Evolutionary conservation across 2,113 vertebrate species (phyloP).

Genomic region (Saguinus midas): DNA sequence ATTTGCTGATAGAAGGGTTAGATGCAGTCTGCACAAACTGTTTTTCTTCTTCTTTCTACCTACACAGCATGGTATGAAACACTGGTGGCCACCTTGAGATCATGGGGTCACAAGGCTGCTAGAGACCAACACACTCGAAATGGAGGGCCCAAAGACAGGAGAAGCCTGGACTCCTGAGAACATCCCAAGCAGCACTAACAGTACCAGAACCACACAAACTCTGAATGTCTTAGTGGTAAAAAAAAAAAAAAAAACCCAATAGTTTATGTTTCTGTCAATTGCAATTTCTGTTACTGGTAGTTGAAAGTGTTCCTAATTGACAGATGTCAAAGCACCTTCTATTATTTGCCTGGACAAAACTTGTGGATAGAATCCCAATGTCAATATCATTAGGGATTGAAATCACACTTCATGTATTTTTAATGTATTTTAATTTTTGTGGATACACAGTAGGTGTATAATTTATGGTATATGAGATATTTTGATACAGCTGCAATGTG

Average conservation of each 20-base stretch:
- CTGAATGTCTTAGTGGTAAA: neutral
- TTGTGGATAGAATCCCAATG: neutral
- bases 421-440: no score
- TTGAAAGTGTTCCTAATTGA: neutral
- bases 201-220: neutral
- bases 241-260: constrained; percentile 3
- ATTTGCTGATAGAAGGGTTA: neutral
- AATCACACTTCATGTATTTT: neutral
- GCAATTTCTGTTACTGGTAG: neutral
- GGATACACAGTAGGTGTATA: no score
- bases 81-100: neutral
- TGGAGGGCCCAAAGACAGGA: neutral
- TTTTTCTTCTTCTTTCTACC: neutral
- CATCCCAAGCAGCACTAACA: neutral
- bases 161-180: neutral
- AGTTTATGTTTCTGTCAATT: neutral
- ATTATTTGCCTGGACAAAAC: neutral
- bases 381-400: neutral
- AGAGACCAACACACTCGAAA: neutral
- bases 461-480: no score
- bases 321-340: neutral
- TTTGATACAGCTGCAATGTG: no score
- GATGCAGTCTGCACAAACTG: neutral
- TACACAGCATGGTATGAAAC: neutral
- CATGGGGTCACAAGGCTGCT: neutral